Percentiles rank a stretch among this genome's conserved stretches.
Conservation (phyloP, 2,888 invertebrate genomes). For the Atherix ibis region DNA sequence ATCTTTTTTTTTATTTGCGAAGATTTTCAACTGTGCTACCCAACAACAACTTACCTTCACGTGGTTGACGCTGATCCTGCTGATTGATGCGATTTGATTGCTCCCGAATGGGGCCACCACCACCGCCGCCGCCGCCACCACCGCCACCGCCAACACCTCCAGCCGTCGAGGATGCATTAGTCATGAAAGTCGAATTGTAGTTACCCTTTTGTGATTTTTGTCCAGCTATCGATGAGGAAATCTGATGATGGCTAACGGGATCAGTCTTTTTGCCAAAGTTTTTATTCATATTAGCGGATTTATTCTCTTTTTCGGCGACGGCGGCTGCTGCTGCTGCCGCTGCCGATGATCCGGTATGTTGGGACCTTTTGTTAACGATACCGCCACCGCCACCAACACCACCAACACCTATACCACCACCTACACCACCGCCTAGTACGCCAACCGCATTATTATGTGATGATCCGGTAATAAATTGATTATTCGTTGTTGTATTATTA, state of each 20-base stretch:
- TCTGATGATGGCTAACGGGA: no score
- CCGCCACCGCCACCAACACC: constrained; percentile 4
- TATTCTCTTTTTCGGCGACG: constrained; percentile 32
- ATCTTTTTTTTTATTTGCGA: neutral
- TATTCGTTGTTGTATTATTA: no score
- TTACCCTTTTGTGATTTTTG: neutral
- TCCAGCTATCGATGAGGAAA: no score
- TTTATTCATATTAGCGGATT: constrained; percentile 28
- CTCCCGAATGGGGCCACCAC: constrained; percentile 3
- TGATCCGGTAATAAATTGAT: neutral
- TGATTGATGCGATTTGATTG: constrained; percentile 23
- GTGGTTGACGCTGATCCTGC: constrained; percentile 21
- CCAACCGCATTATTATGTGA: no score
- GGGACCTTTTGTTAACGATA: neutral
- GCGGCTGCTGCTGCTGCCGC: no score
- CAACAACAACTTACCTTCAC: constrained; percentile 23
- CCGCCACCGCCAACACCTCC: neutral
- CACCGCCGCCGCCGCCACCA: constrained; percentile 1
- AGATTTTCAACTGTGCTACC: neutral
- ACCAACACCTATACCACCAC: neutral
- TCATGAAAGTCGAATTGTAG: neutral
- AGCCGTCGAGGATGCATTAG: neutral
- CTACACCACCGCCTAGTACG: constrained; percentile 4
- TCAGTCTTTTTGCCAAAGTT: constrained; percentile 21
- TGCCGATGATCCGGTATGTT: neutral